phyloP scores from a whole-genome alignment of 2,888 invertebrate genomes.

The Panopea generosa region DNA sequence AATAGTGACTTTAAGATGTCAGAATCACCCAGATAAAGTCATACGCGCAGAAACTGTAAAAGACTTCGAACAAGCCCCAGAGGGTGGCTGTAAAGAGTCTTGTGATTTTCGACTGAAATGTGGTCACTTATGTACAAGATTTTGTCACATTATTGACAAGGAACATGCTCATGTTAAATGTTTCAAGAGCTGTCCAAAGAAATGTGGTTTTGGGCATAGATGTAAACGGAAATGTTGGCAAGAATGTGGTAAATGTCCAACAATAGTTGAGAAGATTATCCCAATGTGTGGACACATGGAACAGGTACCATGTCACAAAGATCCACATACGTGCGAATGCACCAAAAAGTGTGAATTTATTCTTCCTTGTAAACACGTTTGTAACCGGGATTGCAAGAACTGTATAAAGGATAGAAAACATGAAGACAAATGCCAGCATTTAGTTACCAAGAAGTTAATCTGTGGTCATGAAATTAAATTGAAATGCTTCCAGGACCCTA shows the following conservation, averaged over 20 bases:
- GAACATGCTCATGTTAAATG: slow-evolving; percentile 86
- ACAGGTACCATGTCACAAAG: slow-evolving; percentile 70
- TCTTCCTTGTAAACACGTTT: slow-evolving; percentile 86
- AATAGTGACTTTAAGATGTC: slow-evolving; percentile 68
- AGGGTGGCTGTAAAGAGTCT: slow-evolving; percentile 71
- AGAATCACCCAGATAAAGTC: slow-evolving; percentile 70
- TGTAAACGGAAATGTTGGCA: slow-evolving; percentile 86
- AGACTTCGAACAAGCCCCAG: slow-evolving; percentile 68
- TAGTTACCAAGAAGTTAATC: slow-evolving; percentile 23
- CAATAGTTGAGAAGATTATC: slow-evolving; percentile 66
- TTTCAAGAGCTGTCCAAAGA: slow-evolving; percentile 67
- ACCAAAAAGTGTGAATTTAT: slow-evolving; percentile 63
- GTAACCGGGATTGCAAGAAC: slow-evolving; percentile 78
- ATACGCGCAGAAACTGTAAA: slow-evolving; percentile 39
- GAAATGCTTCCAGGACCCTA: slow-evolving; percentile 84
- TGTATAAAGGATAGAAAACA: slow-evolving; percentile 69
- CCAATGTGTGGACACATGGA: slow-evolving; percentile 78
- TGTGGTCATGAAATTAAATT: slow-evolving; percentile 78
- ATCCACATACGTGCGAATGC: slow-evolving; percentile 70
- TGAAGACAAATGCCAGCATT: slow-evolving; percentile 45
- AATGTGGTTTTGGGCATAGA: slow-evolving; percentile 83
- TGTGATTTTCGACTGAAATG: slow-evolving; percentile 67
- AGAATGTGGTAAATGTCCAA: slow-evolving; percentile 76
- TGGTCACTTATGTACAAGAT: slow-evolving; percentile 57
- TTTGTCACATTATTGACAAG: slow-evolving; percentile 84